Evolutionary conservation across 2,113 vertebrate genomes (phyloP).

Genomic region (Pterocles orientalis): DNA sequence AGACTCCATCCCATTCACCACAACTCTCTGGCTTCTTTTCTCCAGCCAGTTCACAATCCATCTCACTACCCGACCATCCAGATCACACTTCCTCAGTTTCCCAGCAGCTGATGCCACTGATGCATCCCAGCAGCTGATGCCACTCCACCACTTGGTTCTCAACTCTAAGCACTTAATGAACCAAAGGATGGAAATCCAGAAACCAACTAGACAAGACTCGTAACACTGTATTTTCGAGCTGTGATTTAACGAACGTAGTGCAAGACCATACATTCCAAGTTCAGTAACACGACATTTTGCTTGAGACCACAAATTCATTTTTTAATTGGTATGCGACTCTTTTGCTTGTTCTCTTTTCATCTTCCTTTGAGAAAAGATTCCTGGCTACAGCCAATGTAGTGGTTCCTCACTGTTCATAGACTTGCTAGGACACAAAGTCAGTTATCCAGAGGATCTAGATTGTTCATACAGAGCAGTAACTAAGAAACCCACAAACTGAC

Average conservation of each 20-base stretch:
- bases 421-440: not conserved
- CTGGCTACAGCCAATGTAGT: not conserved
- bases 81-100: too few relatives aligned
- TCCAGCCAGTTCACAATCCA: too few relatives aligned
- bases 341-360: not conserved
- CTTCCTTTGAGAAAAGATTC: not conserved
- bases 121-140: not conserved
- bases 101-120: not conserved
- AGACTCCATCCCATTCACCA: too few relatives aligned
- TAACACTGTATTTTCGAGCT: not conserved
- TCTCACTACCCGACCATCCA: too few relatives aligned
- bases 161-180: not conserved
- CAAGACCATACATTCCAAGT: not conserved
- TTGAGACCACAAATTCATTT: slow-evolving; percentile 15
- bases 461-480: not conserved
- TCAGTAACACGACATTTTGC: slow-evolving; percentile 1
- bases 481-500: not conserved
- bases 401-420: not conserved
- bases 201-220: not conserved
- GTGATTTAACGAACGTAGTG: not conserved
- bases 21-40: too few relatives aligned
- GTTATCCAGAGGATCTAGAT: not conserved
- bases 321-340: not conserved
- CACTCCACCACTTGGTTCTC: not conserved
- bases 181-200: not conserved